Conservation (phyloP, 2,888 invertebrate genomes). For the Scaptomyza parva region DNA sequence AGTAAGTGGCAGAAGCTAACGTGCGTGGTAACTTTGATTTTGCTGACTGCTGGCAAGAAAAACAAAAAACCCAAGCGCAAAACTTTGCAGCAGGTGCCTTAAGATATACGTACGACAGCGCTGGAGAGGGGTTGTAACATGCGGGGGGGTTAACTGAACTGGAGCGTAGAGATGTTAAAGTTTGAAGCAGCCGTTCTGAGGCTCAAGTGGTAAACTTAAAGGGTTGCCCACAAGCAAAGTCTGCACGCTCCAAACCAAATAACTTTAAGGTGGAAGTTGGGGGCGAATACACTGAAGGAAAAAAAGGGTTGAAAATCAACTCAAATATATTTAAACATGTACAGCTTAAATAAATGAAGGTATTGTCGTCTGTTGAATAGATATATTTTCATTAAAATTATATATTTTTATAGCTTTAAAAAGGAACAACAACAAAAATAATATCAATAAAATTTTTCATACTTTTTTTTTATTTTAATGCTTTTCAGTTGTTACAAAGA, state of each 20-base stretch:
- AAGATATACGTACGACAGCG: constrained; percentile 33
- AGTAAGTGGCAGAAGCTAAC: constrained; percentile 46
- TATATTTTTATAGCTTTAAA: no score
- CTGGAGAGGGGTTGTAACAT: constrained; percentile 2
- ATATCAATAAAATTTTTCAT: no score
- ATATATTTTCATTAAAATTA: no score
- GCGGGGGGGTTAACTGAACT: neutral
- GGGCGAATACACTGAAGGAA: neutral
- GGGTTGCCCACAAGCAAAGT: constrained; percentile 39
- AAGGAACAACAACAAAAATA: no score
- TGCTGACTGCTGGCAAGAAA: constrained; percentile 46
- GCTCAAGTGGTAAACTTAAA: constrained; percentile 58
- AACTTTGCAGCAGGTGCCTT: constrained; percentile 74
- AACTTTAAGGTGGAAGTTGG: neutral
- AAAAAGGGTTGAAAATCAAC: no score
- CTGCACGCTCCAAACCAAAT: neutral
- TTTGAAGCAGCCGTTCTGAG: constrained; percentile 48
- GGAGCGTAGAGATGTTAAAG: constrained; percentile 48
- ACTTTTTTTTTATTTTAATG: neutral
- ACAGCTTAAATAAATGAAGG: no score
- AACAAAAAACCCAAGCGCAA: constrained; percentile 46
- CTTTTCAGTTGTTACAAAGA: neutral
- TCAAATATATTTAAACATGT: no score
- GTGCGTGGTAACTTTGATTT: constrained; percentile 74
- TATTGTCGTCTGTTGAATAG: no score